Conservation (phyloP, 2,888 invertebrate genomes). For the Drosophila fungiperda region DNA sequence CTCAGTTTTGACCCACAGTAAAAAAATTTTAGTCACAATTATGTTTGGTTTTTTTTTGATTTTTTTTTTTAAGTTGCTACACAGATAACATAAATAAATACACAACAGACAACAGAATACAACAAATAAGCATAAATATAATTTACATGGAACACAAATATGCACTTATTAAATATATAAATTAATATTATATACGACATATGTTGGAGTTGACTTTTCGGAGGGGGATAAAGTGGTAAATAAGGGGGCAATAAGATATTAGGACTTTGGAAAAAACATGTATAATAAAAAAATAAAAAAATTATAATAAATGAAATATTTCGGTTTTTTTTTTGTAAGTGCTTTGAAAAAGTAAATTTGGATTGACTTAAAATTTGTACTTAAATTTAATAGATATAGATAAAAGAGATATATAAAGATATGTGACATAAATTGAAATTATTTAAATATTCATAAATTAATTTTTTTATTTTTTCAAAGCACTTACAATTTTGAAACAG, state of each 20-base stretch:
- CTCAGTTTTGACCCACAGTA: constrained; percentile 32
- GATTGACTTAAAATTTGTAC: background rate
- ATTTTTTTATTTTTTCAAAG: background rate
- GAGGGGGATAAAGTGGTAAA: background rate
- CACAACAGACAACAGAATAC: constrained; percentile 66
- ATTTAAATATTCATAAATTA: background rate
- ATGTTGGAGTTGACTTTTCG: background rate
- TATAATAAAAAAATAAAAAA: background rate
- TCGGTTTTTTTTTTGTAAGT: background rate
- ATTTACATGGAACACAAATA: constrained; percentile 6
- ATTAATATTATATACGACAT: constrained; percentile 24
- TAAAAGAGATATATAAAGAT: background rate
- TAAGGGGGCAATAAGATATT: background rate
- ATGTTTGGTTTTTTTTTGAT: background rate
- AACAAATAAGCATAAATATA: constrained; percentile 55
- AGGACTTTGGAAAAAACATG: constrained; percentile 1
- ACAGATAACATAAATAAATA: constrained; percentile 64
- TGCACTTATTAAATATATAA: constrained; percentile 9
- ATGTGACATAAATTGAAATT: background rate
- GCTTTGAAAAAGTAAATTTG: background rate
- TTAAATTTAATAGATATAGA: background rate
- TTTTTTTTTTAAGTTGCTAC: constrained; percentile 40
- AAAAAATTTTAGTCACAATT: constrained; percentile 67
- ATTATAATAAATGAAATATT: background rate
- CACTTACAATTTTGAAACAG: background rate